phyloP scores from a whole-genome alignment of 2,113 vertebrate genomes.

The Opisthocomus hoazin region DNA sequence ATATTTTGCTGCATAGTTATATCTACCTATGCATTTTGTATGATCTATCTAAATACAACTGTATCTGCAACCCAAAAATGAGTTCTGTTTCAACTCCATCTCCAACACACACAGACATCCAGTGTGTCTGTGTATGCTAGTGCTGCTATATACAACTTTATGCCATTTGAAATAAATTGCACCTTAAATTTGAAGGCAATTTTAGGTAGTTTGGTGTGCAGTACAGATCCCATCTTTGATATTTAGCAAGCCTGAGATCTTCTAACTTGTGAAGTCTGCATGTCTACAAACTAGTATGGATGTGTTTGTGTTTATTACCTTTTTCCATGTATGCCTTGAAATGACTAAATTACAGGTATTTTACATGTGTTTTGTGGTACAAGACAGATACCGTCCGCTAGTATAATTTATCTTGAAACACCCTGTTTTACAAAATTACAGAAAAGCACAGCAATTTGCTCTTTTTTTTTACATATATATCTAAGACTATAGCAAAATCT shows the following conservation, averaged over 20 bases:
- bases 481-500: constrained; percentile 79
- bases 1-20: neutral
- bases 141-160: constrained; percentile 62
- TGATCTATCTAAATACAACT: neutral
- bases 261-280: constrained; percentile 71
- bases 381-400: constrained; percentile 81
- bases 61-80: neutral
- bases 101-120: neutral
- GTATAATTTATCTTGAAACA: constrained; percentile 91
- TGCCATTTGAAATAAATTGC: constrained; percentile 76
- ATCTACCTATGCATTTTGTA: neutral
- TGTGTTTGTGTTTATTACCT: constrained; percentile 80
- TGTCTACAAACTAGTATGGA: constrained; percentile 73
- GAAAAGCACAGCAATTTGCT: constrained; percentile 96
- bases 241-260: constrained; percentile 67
- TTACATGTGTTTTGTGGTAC: constrained; percentile 82
- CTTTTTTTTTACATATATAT: constrained; percentile 78
- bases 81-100: neutral
- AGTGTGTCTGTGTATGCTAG: constrained; percentile 8
- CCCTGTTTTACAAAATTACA: constrained; percentile 86
- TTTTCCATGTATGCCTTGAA: constrained; percentile 73
- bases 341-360: constrained; percentile 85
- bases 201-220: constrained; percentile 71
- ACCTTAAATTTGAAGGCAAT: constrained; percentile 77
- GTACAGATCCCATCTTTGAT: constrained; percentile 69